Conservation (phyloP, 2,888 invertebrate species). For the Pediacus dermestoides region DNA sequence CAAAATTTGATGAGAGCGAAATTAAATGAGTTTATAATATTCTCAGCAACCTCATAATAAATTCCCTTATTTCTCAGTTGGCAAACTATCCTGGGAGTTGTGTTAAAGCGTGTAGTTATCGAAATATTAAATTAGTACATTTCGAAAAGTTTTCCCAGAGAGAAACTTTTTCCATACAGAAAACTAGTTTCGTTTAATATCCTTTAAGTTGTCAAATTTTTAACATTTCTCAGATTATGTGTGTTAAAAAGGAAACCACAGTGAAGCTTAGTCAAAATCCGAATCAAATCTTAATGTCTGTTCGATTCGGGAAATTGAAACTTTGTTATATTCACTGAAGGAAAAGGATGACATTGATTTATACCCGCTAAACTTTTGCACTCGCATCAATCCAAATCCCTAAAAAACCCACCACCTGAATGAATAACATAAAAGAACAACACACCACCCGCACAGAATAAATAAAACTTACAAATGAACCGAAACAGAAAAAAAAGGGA, state of each 20-base stretch:
- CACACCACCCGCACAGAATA: too few species aligned
- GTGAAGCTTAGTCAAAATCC: constrained; percentile 30
- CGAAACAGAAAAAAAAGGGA: not conserved
- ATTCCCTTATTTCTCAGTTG: too few species aligned
- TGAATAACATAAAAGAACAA: constrained; percentile 2
- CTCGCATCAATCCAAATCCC: constrained; percentile 29
- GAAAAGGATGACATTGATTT: constrained; percentile 45
- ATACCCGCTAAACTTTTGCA: constrained; percentile 40
- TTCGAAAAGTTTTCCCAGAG: too few species aligned
- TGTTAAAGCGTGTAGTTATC: too few species aligned
- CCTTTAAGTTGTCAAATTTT: too few species aligned
- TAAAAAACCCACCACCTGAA: constrained; percentile 12
- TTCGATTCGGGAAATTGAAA: constrained; percentile 47
- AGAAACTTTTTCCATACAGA: too few species aligned
- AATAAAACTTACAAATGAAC: too few species aligned
- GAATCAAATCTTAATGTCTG: constrained; percentile 46
- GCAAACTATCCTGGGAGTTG: too few species aligned
- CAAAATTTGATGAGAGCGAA: constrained; percentile 4
- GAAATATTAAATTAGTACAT: too few species aligned
- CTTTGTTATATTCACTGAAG: constrained; percentile 42
- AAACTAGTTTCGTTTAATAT: too few species aligned
- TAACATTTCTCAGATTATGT: too few species aligned
- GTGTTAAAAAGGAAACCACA: constrained; percentile 4
- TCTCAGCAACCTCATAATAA: constrained; percentile 12
- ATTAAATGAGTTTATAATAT: constrained; percentile 16